A percentile compares a stretch with the other conserved stretches of the same genome.
These are phyloP conservation scores for Willisornis vidua DNA, from an alignment of 2,113 vertebrate species.

Conservation along the genomic window DNA sequence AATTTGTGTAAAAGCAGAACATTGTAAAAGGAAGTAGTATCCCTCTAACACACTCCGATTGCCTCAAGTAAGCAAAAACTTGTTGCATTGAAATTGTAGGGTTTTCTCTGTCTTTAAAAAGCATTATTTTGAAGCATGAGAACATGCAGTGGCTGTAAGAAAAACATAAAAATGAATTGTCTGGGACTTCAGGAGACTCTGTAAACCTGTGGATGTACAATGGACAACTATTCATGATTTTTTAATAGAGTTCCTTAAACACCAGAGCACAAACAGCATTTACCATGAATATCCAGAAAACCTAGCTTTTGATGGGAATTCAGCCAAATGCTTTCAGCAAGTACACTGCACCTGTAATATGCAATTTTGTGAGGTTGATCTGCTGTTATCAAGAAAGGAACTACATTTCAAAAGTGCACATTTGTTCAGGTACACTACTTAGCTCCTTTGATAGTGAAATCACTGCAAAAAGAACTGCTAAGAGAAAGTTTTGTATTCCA, in stretches of 20 bases:
- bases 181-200: neutral
- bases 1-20: neutral
- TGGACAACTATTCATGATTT: neutral
- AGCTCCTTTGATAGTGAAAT: neutral
- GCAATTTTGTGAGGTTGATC: neutral
- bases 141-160: neutral
- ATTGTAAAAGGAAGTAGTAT: neutral
- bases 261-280: neutral
- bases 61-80: neutral
- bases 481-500: too few relatives aligned
- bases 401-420: neutral
- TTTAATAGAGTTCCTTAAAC: neutral
- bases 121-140: neutral
- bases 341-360: neutral
- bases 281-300: neutral
- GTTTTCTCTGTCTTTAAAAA: neutral
- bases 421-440: neutral
- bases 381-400: neutral
- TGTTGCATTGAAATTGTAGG: neutral
- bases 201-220: neutral
- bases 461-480: too few relatives aligned
- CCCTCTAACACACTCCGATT: neutral
- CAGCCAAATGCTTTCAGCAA: neutral
- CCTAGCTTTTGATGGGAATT: neutral
- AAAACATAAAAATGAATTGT: neutral